Conservation (phyloP, 1,140 invertebrate species). For the Drosophila elegans region DNA sequence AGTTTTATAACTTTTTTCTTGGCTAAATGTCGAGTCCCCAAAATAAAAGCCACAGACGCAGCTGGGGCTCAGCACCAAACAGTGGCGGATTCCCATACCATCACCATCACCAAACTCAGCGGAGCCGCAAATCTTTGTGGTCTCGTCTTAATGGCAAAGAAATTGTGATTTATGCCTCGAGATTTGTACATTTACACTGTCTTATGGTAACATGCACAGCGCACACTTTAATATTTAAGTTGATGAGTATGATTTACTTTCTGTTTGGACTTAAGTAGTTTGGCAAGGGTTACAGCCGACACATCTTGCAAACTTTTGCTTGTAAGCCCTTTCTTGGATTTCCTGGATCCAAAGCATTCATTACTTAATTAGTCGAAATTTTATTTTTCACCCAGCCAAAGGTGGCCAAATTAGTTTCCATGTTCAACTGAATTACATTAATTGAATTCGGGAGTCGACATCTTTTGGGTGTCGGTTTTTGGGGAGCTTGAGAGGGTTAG, state of each 20-base stretch:
- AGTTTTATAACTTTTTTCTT: conserved; percentile 17
- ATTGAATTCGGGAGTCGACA: conserved; percentile 35
- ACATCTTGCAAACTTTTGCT: conserved; percentile 17
- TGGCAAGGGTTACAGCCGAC: conserved; percentile 5
- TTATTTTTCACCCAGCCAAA: conserved; percentile 32
- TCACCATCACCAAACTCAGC: conserved; percentile 51
- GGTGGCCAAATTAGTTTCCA: conserved; percentile 44
- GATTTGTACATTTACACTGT: conserved; percentile 55
- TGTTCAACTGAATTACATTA: conserved; percentile 45
- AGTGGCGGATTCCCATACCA: conserved; percentile 52
- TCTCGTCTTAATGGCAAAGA: conserved; percentile 82
- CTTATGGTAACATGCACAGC: conserved; percentile 11
- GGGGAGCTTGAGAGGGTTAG: not conserved
- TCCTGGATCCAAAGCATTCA: conserved; percentile 23
- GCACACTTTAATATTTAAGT: conserved; percentile 17
- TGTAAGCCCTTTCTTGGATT: not conserved
- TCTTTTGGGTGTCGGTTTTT: conserved; percentile 11
- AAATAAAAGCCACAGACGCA: conserved; percentile 25
- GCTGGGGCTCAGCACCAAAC: conserved; percentile 18
- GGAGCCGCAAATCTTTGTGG: conserved; percentile 79
- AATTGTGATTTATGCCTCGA: conserved; percentile 82
- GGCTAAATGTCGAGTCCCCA: conserved; percentile 6
- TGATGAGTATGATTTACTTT: conserved; percentile 32
- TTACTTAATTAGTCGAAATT: conserved; percentile 40
- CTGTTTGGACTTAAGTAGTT: not conserved